phyloP scores from a whole-genome alignment of 2,888 invertebrate genomes.

The Falcaria lacertinaria region DNA sequence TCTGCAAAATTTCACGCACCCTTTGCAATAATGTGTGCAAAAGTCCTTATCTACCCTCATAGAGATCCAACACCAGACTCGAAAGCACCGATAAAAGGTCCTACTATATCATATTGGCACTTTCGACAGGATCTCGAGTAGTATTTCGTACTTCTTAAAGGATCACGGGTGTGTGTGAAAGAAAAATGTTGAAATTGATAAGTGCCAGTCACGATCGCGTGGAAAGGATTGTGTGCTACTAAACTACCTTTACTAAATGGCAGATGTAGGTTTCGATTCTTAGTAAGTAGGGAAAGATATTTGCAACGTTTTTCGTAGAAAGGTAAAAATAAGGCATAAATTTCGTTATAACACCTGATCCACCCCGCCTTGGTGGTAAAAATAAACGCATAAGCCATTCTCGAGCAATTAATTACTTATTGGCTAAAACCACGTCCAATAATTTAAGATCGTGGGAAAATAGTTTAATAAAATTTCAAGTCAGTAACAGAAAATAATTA shows the following conservation, averaged over 20 bases:
- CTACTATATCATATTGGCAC: constrained; percentile 75
- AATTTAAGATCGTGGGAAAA: no score
- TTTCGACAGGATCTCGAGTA: constrained; percentile 53
- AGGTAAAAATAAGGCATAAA: no score
- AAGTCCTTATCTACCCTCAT: constrained; percentile 68
- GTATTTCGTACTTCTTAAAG: constrained; percentile 63
- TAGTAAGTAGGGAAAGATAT: no score
- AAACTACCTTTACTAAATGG: constrained; percentile 4
- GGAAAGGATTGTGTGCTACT: constrained; percentile 6
- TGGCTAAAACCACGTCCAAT: no score
- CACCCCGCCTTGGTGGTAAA: no score
- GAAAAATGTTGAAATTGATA: constrained; percentile 34
- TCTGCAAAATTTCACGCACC: constrained; percentile 75
- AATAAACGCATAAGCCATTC: no score
- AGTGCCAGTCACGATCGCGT: constrained; percentile 22
- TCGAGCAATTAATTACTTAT: no score
- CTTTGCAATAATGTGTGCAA: constrained; percentile 62
- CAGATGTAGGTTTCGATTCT: no score
- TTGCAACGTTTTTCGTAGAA: no score
- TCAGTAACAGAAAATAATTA: no score
- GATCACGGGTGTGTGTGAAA: constrained; percentile 36
- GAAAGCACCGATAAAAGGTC: constrained; percentile 58
- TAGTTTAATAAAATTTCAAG: no score
- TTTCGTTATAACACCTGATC: no score
- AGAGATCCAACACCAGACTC: constrained; percentile 38